Evolutionary conservation across 2,888 invertebrate species (phyloP), one percentile per base, ranked within the genome.

Genomic region (Dermolepida albohirtum): DNA sequence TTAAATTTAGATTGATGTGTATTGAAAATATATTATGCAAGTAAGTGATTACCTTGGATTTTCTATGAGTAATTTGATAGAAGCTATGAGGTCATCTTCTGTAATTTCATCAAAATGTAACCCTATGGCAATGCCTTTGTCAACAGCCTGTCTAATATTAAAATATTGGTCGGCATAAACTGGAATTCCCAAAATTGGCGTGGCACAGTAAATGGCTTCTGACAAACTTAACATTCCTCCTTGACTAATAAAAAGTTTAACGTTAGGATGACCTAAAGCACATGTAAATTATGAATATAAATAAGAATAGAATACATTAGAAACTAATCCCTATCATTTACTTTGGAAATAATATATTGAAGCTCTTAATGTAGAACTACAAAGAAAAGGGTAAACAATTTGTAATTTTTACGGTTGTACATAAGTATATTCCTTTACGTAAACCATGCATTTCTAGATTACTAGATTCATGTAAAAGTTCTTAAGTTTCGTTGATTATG

Each of bases 131-230:
- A 86, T 85, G 2, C 87, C 88, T 6, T 85, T 79, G 68, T 84
- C 84, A 43, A 81, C 80, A 80, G 86, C 85, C 1, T 86, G 85
- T 17, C 81, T 80, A 41, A 86, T 85, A 76, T 88, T 88, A 27
- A 87, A 77, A 0, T 85, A 85, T 74, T 81, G 80, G 64, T 81
- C 81, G 6, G 70, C 76, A 51, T 77, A 76, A 5, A 81, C 50
- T 0, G 81, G 81, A 41, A 81, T 74, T 7, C 81, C 81, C 5
- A 83, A 66, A 0, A 81, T 67, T 2, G 83, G 82, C 1, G 82
- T 78, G 0, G 80, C 81, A 49, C 80, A 77, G 67, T 78, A 78
- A 22, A 79, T 78, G 0, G 83, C 80, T 71, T 85, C 86, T 70
- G 82, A 82, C 17, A 82, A 77, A 54, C 83, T 82, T 70, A 85